Base-by-base conservation (phyloP, 2,888 invertebrate genomes). In the Cheilosia impressa region DNA sequence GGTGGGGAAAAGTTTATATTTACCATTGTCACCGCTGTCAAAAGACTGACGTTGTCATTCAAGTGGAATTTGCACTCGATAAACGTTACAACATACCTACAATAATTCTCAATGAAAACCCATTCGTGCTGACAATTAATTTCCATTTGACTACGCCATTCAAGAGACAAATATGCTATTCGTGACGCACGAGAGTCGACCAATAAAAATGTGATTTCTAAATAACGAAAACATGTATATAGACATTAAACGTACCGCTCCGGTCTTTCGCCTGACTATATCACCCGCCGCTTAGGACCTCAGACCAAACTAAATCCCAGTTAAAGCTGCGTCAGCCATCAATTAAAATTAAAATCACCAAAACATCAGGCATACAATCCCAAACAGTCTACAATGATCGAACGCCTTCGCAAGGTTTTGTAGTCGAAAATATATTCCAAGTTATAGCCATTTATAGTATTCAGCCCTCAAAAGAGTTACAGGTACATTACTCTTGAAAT, bases 351-450 rank as follows among this genome's bases (percentile, higher is more conserved):
- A 45, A 65, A 41, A 50, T 50, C 50, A 10, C 52, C n/a, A 52
- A 22, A 58, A 17, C 31, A 57, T 19, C 57, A 57, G 50, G 27
- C 43, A 50, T 58, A 47, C 50, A 76, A 77, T 77, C 62, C 62
- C 24, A 10, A 22, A 60, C 68, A 68, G 34, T 34, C 53, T 17
- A 60, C 15, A 17, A 69, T 77, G 68, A 77, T 77, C 19, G 68
- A 77, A 27, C 62, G 47, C 60, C 47, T 50, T 27, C 27, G 31
- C 34, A 27, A 43, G 41, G 72, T 43, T 47, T 52, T 22, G 22
- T 19, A 6, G 41, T 52, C 15, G 7, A 34, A 38, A 45, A 55
- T 7, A 24, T 4, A 34, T 55, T 24, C 17, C 22, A n/a, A n/a
- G 27, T n/a, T 10, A 13, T 15, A n/a, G 9, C 19, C 34, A 22